Conservation (phyloP, 1,140 invertebrate genomes). For the Aleiodes sp. region DNA sequence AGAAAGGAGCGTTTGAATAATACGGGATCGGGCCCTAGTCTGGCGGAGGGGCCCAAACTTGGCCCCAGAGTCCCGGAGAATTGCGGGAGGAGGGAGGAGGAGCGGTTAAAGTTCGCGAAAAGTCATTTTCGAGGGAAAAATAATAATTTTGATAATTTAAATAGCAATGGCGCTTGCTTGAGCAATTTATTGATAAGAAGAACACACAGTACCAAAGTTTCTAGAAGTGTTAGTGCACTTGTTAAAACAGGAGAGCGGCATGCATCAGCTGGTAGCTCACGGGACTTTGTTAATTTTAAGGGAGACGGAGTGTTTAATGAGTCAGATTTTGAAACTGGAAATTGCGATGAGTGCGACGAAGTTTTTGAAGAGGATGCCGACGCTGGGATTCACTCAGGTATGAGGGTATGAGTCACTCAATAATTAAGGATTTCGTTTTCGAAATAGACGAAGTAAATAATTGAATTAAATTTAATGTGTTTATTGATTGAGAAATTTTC, state of each 20-base stretch:
- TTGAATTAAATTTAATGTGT: too few species aligned
- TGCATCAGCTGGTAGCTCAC: conserved; percentile 40
- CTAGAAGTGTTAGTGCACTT: conserved; percentile 69
- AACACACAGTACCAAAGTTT: conserved; percentile 77
- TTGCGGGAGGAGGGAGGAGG: conserved; percentile 15
- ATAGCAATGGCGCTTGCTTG: conserved; percentile 40
- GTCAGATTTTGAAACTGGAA: conserved; percentile 22
- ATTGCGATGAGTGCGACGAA: conserved; percentile 38
- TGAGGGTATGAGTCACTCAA: too few species aligned
- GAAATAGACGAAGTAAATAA: too few species aligned
- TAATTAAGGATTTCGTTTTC: too few species aligned
- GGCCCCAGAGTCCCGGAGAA: neutral
- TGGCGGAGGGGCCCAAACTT: neutral
- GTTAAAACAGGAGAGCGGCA: conserved; percentile 48
- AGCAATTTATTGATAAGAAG: conserved; percentile 69
- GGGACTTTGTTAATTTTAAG: neutral
- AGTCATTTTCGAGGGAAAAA: conserved; percentile 7
- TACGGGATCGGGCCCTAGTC: neutral
- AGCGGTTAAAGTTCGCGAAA: conserved; percentile 4
- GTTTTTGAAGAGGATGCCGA: conserved; percentile 64
- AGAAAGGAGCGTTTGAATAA: neutral
- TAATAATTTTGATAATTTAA: conserved; percentile 26
- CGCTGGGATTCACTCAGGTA: conserved; percentile 74
- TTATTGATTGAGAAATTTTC: too few species aligned
- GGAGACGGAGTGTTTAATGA: conserved; percentile 12